Base-by-base conservation (phyloP, 2,888 invertebrate species). In the Amphipoea oculea region DNA sequence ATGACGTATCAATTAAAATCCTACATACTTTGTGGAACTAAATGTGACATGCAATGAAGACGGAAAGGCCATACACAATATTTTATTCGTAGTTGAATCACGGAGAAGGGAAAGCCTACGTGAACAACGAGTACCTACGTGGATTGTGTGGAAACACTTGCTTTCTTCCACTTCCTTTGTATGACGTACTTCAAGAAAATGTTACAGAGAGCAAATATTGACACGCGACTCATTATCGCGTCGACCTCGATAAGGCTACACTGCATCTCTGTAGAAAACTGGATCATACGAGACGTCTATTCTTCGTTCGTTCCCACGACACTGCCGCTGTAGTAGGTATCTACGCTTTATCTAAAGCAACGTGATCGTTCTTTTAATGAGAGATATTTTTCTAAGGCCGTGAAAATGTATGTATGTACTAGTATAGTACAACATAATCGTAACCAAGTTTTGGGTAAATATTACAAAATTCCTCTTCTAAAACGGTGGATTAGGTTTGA, bases 251-350 rank as follows among this genome's bases (percentile, higher is more conserved):
- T 96, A 94, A 94, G 92, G 92, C 93, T 94, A 90, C 90, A 92
- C 91, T 92, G 92, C 93, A 94, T 94, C 94, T 94, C 90, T 78
- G 85, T 94, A 94, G 95, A 95, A 96, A 96, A 96, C 95, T 96
- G 94, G 96, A 95, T 95, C 95, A 94, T 92, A 92, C 91, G 91
- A 93, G 92, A 90, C 92, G 90, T 87, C 94, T 91, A 96, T 96
- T 96, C 95, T 95, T 95, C 88, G 83, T 84, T 84, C 86, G 93
- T 96, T 97, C 96, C 95, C 96, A 97, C 96, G 96, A 95, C 94
- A 93, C 93, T 93, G 93, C 92, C 87, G 90, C 92, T 68, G 54
- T 63, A 57, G 90, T 29, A 29, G 29, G 29, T 90, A 92, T 91
- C 92, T 94, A 94, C 89, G 91, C 90, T 95, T 92, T 93, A 93